Percentiles rank a stretch among this genome's conserved stretches.
Conservation (phyloP, 2,888 invertebrate genomes). For the Eupelmus urozonus region DNA sequence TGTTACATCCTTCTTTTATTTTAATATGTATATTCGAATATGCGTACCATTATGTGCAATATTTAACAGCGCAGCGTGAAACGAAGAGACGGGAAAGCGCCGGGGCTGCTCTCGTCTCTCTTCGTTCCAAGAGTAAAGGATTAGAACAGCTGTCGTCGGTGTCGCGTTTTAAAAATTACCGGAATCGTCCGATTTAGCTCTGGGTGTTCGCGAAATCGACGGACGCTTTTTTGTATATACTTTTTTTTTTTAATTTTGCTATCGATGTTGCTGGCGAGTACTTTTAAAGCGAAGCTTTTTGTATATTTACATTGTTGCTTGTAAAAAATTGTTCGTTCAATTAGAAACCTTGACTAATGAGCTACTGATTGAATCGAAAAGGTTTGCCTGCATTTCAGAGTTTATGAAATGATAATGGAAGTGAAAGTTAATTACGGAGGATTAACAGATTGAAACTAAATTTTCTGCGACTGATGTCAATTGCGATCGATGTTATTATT, state of each 20-base stretch:
- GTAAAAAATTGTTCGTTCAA: too few species aligned
- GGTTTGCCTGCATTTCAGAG: too few species aligned
- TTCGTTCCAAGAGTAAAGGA: constrained; percentile 35
- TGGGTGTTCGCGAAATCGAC: constrained; percentile 14
- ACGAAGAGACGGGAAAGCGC: constrained; percentile 34
- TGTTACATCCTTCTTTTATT: too few species aligned
- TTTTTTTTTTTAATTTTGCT: constrained; percentile 6
- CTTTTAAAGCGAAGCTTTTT: constrained; percentile 39
- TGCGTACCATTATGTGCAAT: constrained; percentile 52
- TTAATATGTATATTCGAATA: background rate
- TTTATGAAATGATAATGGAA: too few species aligned
- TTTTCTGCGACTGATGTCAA: too few species aligned
- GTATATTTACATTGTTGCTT: background rate
- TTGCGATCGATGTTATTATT: too few species aligned
- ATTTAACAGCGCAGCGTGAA: constrained; percentile 53
- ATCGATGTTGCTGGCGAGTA: background rate
- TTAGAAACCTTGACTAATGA: too few species aligned
- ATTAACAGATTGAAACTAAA: too few species aligned
- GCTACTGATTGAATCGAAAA: too few species aligned
- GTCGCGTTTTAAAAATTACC: constrained; percentile 15
- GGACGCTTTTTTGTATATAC: background rate
- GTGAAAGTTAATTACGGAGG: too few species aligned
- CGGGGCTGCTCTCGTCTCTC: constrained; percentile 9
- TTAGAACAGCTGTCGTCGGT: constrained; percentile 20
- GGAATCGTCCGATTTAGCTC: too few species aligned